Evolutionary conservation across 2,888 invertebrate genomes (phyloP), one percentile per base, ranked within the genome.

Genomic region (Scaptomyza tumidula): DNA sequence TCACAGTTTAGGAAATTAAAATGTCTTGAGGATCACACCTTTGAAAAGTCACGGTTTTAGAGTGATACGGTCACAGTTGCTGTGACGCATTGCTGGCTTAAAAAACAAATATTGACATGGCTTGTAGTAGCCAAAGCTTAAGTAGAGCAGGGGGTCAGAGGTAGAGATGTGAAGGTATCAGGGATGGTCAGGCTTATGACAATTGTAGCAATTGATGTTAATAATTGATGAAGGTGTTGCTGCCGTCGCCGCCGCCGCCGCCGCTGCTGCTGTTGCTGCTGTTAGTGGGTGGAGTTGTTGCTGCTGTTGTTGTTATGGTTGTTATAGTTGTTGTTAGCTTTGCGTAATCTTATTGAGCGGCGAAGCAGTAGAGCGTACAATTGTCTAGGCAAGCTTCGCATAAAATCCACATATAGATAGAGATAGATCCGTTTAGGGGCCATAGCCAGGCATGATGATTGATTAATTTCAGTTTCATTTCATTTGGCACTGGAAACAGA

Each of bases 131-230:
- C 37, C 37, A 37, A 39, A 46, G 37, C 46, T 44, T 48, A 13
- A 1, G 14, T 13, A 10, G 50, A 13, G n/a, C 2, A 37, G 11
- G 24, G 5, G 53, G 16, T 33, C 39, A 5, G 24, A 0, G 37
- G n/a, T 0, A 4, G 5, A 1, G 24, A 5, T 29, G 14, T 4
- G 27, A n/a, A 0, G 11, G 27, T 10, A 57, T 61, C 64, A 73
- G 71, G 75, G 70, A 71, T 76, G 83, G 68, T 78, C 75, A 63
- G 71, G 83, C 86, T 71, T 72, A 80, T 71, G 90, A 89, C 91
- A 90, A 90, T 88, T 89, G 89, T 86, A 86, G 79, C 91, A 90
- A 84, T 89, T 89, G 90, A 90, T 89, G 90, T 88, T 80, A 86
- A 88, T 87, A 88, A 88, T 88, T 86, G 87, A 84, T 85, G 87